Percentiles rank a stretch among this genome's conserved stretches.
Evolutionary conservation across 2,113 vertebrate genomes (phyloP).

Genomic region (Vimba vimba): DNA sequence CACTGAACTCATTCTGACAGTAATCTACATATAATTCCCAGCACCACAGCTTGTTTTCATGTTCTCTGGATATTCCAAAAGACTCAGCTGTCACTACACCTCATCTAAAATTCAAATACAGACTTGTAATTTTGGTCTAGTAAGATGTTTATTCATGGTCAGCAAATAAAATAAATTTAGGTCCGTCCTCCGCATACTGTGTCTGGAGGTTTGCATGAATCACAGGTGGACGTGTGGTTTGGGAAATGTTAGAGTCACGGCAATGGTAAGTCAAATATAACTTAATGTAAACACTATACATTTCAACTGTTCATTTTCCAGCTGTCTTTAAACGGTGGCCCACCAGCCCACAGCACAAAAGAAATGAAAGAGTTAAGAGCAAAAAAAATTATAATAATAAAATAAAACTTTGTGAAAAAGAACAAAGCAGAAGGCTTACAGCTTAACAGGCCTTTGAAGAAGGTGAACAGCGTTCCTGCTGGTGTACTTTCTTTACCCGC

Average conservation of each 20-base stretch:
- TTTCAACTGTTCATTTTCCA: conserved; percentile 53
- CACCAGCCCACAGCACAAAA: not conserved
- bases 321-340: conserved; percentile 17
- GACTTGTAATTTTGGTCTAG: conserved; percentile 48
- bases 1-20: conserved; percentile 35
- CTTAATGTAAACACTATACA: conserved; percentile 52
- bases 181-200: conserved; percentile 36
- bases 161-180: conserved; percentile 70
- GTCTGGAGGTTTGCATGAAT: conserved; percentile 50
- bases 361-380: not conserved
- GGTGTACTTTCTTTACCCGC: not conserved
- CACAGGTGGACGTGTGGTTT: conserved; percentile 50
- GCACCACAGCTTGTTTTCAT: conserved; percentile 29
- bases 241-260: conserved; percentile 38
- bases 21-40: conserved; percentile 33
- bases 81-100: conserved; percentile 46
- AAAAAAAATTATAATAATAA: not conserved
- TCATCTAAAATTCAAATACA: conserved; percentile 41
- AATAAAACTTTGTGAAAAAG: not conserved
- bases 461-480: not conserved
- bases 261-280: conserved; percentile 62
- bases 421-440: conserved; percentile 13
- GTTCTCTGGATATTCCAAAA: conserved; percentile 29
- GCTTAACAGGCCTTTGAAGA: not conserved
- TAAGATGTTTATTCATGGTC: conserved; percentile 71